Base-by-base conservation (phyloP, 2,797 vertebrate species). In the Morelia viridis region DNA sequence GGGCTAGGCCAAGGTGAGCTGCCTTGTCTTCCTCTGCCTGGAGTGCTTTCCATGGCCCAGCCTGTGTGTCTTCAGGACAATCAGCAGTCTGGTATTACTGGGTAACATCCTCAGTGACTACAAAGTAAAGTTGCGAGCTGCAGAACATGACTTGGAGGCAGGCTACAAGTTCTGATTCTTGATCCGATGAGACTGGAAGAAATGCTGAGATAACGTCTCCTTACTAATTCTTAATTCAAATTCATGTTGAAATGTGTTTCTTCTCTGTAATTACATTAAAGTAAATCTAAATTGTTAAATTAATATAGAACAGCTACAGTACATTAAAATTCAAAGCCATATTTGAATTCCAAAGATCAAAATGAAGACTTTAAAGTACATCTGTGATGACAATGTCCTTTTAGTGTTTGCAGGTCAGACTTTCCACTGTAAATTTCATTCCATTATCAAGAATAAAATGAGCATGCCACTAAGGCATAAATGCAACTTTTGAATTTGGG, bases 401-500 rank as follows among this genome's bases (percentile, higher is more conserved):
- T 88, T 4, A 1, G 22, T 94, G 56, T 93, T 71, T 93, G 68
- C 46, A 46, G 46, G 92, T 95, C 94, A 94, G 93, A 89, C 60
- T 87, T 94, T 96, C 96, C 95, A 90, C 94, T 93, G 57, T 92
- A 93, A 90, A 95, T 96, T 96, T 94, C 94, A 93, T 91, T 96
- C 90, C 88, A 80, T 95, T 95, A 96, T 96, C 94, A 95, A 94
- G 91, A 92, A 94, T 94, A 76, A 96, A 96, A 96, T 95, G 94
- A 95, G 94, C 96, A 92, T 95, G 94, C 60, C 94, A 93, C 95
- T 95, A 93, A 94, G 0, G 3, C 95, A 94, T 92, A 96, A 96
- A 97, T 97, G 96, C 89, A 96, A 92, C 92, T 89, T 93, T 96
- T 96, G 96, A 95, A 88, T 84, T 41, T 0, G 19, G 92, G 96